A percentile compares a stretch with the other conserved stretches of the same genome.
These are phyloP conservation scores for Goniozus legneri DNA, from an alignment of 1,140 invertebrate genomes.

Conservation along the genomic window DNA sequence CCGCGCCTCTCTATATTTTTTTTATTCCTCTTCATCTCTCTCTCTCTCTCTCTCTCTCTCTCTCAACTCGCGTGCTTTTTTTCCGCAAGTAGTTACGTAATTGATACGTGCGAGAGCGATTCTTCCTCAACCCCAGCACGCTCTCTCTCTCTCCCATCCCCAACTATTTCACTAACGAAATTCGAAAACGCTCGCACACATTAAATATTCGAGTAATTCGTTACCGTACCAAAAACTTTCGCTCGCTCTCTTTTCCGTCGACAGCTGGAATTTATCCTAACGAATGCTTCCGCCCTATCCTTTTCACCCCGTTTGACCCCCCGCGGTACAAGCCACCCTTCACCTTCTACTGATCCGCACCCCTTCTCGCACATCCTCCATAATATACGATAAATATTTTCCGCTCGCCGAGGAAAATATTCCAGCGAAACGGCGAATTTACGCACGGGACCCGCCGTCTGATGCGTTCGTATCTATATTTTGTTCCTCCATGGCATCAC, in stretches of 20 bases:
- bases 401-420: slow-evolving; percentile 27
- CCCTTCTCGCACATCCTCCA: slow-evolving; percentile 14
- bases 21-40: too few species aligned
- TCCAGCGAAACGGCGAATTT: slow-evolving; percentile 16
- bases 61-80: background rate
- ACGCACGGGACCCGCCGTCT: slow-evolving; percentile 1
- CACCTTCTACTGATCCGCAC: slow-evolving; percentile 22
- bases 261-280: slow-evolving; percentile 48
- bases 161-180: slow-evolving; percentile 38
- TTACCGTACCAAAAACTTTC: slow-evolving; percentile 43
- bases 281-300: slow-evolving; percentile 31
- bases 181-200: slow-evolving; percentile 38
- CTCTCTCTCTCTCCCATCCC: slow-evolving; percentile 20
- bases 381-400: slow-evolving; percentile 46
- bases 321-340: background rate
- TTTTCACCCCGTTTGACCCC: slow-evolving; percentile 13
- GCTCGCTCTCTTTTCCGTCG: slow-evolving; percentile 24
- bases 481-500: too few species aligned
- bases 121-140: too few species aligned
- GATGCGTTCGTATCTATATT: too few species aligned
- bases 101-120: too few species aligned
- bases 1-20: too few species aligned
- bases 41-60: background rate
- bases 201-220: slow-evolving; percentile 51
- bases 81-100: slow-evolving; percentile 28